Conservation (phyloP, 2,888 invertebrate genomes). For the Drosophila paranaensis region DNA sequence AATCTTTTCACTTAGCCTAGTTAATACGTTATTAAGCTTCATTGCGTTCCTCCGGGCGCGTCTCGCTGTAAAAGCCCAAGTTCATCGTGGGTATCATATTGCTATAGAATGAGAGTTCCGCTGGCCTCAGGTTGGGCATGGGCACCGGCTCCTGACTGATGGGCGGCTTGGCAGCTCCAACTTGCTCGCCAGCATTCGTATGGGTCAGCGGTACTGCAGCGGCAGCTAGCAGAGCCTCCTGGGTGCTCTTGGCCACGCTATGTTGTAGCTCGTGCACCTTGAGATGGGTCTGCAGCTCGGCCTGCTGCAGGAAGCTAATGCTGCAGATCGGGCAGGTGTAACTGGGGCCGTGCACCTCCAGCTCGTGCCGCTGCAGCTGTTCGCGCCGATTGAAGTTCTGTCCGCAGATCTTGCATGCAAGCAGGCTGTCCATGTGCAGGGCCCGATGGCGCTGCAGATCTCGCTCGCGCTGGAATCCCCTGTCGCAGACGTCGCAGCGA, state of each 20-base stretch:
- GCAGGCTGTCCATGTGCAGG: slow-evolving; percentile 89
- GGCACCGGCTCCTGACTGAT: slow-evolving; percentile 28
- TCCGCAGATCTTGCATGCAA: slow-evolving; percentile 89
- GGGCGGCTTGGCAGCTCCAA: slow-evolving; percentile 7
- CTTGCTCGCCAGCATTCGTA: slow-evolving; percentile 15
- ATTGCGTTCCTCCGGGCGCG: slow-evolving; percentile 81
- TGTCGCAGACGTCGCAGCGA: slow-evolving; percentile 88
- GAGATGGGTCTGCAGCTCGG: slow-evolving; percentile 80
- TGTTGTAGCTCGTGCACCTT: slow-evolving; percentile 83
- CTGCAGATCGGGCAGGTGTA: slow-evolving; percentile 88
- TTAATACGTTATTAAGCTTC: slow-evolving; percentile 17
- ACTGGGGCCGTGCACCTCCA: slow-evolving; percentile 88
- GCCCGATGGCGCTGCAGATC: slow-evolving; percentile 89
- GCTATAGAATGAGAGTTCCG: slow-evolving; percentile 79
- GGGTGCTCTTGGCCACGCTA: slow-evolving; percentile 64
- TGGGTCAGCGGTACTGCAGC: slow-evolving; percentile 26
- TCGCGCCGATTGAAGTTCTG: slow-evolving; percentile 87
- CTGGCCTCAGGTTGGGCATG: slow-evolving; percentile 50
- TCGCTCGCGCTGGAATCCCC: slow-evolving; percentile 89
- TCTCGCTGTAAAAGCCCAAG: slow-evolving; percentile 83
- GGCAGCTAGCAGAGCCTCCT: slow-evolving; percentile 63
- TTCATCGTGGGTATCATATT: slow-evolving; percentile 83
- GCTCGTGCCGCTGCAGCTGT: slow-evolving; percentile 87
- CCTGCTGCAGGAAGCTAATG: slow-evolving; percentile 79
- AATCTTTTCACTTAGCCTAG: neutral